phyloP scores from a whole-genome alignment of 2,888 invertebrate species.

The Thymelicus acteon region DNA sequence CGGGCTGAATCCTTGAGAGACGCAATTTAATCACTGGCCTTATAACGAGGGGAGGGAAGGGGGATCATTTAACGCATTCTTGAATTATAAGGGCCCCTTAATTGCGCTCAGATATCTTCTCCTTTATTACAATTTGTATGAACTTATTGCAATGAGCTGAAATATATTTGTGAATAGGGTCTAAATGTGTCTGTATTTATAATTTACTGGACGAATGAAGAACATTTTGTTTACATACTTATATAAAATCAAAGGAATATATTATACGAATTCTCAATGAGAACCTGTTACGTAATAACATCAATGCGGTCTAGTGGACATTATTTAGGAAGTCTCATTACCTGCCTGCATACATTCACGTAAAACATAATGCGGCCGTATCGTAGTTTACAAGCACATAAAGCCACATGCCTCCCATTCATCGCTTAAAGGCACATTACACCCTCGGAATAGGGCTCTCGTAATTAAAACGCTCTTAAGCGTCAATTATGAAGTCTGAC shows the following conservation, averaged over 20 bases:
- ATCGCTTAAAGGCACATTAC: conserved; percentile 75
- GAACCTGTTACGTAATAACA: not conserved
- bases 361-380: conserved; percentile 52
- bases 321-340: conserved; percentile 21
- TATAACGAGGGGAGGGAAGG: conserved; percentile 65
- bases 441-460: conserved; percentile 74
- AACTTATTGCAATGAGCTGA: conserved; percentile 47
- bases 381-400: conserved; percentile 76
- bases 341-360: conserved; percentile 50
- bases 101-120: conserved; percentile 73
- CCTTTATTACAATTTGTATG: conserved; percentile 73
- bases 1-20: conserved; percentile 72
- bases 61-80: conserved; percentile 75
- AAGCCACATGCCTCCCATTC: conserved; percentile 57
- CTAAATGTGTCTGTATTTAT: not conserved
- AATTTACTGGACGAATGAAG: not conserved
- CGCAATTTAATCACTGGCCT: conserved; percentile 76
- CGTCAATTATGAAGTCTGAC: conserved; percentile 63
- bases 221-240: not conserved
- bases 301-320: not conserved
- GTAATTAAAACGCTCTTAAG: conserved; percentile 82
- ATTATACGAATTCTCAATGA: not conserved
- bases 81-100: conserved; percentile 74
- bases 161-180: conserved; percentile 36
- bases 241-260: not conserved